Percentiles rank a stretch among this genome's conserved stretches.
These are phyloP conservation scores for Autographa gamma DNA, from an alignment of 2,888 invertebrate species.

Conservation along the genomic window DNA sequence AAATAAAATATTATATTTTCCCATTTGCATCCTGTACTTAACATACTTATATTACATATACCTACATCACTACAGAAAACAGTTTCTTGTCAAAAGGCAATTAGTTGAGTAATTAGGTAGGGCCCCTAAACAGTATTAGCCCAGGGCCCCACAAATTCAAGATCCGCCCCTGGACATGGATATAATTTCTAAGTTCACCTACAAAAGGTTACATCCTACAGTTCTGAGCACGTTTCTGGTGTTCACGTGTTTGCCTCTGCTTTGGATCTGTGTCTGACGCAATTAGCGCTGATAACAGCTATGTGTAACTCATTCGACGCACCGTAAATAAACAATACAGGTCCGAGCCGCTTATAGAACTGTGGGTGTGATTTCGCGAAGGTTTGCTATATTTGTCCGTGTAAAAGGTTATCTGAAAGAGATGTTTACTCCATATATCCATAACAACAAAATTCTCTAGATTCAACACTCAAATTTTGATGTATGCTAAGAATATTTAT, in stretches of 20 bases:
- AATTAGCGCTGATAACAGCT: constrained; percentile 33
- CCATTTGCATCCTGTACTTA: no score
- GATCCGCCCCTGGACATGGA: no score
- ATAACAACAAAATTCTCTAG: no score
- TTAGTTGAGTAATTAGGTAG: no score
- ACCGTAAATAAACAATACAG: constrained; percentile 33
- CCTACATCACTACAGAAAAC: no score
- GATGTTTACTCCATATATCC: neutral
- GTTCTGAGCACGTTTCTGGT: neutral
- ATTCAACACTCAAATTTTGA: no score
- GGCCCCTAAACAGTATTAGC: no score
- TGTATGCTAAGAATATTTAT: no score
- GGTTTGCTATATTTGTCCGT: neutral
- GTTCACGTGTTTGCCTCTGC: constrained; percentile 19
- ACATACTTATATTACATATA: no score
- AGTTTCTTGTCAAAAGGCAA: no score
- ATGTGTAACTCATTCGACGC: constrained; percentile 22
- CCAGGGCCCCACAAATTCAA: no score
- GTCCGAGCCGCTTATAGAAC: neutral
- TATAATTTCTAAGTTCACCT: neutral
- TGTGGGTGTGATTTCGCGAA: neutral
- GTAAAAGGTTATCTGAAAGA: neutral
- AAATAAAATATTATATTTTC: no score
- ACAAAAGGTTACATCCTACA: neutral
- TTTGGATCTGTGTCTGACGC: constrained; percentile 37